Evolutionary conservation across 2,113 vertebrate species (phyloP), one percentile per base, ranked within the genome.

Genomic region (Apteryx mantelli): DNA sequence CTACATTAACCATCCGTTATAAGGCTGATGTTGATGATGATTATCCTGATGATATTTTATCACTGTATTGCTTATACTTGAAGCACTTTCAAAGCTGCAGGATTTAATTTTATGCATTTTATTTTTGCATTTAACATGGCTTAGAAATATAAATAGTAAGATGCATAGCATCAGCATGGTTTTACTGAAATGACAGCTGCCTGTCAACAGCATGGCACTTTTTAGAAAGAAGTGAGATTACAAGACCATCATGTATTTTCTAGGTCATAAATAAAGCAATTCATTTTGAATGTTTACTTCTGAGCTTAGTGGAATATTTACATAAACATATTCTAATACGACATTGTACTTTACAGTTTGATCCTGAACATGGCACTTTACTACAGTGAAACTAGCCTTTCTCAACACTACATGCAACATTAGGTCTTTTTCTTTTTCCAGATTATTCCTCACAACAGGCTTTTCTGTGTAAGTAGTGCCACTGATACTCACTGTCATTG

Each of bases 251-350:
- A 79, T 25, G 46, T 58, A 68, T 86, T 85, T 87, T n/a, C 75
- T 91, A 71, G 74, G 74, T 78, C 24, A 68, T 81, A 81, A 88
- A 78, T 50, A 85, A 80, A 61, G 30, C 26, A 75, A 68, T 68
- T 82, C 0, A 68, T 84, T 94, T 91, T 79, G 40, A 50, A 78
- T 63, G 52, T 79, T 96, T 88, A 78, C 26, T 71, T 86, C 60
- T 89, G 91, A 91, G 13, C 52, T 92, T 66, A 86, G 74, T 68
- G 20, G 42, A 92, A 64, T 75, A 81, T 82, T 84, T 89, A 53
- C 50, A 84, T 55, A 65, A 95, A 78, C n/a, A 91, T 44, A 61
- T 89, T 93, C 77, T 86, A 86, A 88, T 89, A 56, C 81, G 92
- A 81, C 89, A 77, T 13, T 78, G 21, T 55, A 46, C 22, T 53